Evolutionary conservation across 2,888 invertebrate genomes (phyloP).

Genomic region (Hypsopygia costalis): DNA sequence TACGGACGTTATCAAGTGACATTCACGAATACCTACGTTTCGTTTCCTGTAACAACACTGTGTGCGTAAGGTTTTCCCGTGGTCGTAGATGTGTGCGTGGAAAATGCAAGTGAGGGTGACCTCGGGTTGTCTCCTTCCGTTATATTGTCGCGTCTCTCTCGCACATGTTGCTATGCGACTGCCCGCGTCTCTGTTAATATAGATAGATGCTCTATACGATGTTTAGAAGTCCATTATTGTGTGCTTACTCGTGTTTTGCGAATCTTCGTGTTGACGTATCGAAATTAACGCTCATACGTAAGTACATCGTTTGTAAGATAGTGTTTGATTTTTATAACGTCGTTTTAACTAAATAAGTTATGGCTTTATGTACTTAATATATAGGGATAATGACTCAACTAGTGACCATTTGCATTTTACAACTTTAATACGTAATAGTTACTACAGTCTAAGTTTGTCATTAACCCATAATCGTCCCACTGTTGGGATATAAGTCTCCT

Average conservation of each 20-base stretch:
- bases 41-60: slow-evolving; percentile 27
- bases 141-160: slow-evolving; percentile 23
- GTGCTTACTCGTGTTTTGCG: slow-evolving; percentile 48
- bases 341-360: no score
- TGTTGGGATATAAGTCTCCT: no score
- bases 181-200: slow-evolving; percentile 32
- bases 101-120: slow-evolving; percentile 12
- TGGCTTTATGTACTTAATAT: no score
- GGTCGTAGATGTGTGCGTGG: slow-evolving; percentile 20
- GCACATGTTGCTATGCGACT: slow-evolving; percentile 27
- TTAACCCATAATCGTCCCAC: no score
- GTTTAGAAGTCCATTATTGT: slow-evolving; percentile 60
- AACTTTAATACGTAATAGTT: no score
- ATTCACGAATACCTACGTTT: slow-evolving; percentile 40
- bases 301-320: neutral
- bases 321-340: slow-evolving; percentile 2
- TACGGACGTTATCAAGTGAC: slow-evolving; percentile 41
- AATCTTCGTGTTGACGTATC: slow-evolving; percentile 9
- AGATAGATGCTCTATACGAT: slow-evolving; percentile 38
- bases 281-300: slow-evolving; percentile 4
- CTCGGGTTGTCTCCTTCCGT: slow-evolving; percentile 3
- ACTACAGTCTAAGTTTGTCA: no score
- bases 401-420: no score
- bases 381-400: no score
- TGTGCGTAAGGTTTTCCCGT: slow-evolving; percentile 35